These are phyloP conservation scores for Anolis sagrei DNA, from an alignment of 2,113 vertebrate species.

Conservation along the genomic window DNA sequence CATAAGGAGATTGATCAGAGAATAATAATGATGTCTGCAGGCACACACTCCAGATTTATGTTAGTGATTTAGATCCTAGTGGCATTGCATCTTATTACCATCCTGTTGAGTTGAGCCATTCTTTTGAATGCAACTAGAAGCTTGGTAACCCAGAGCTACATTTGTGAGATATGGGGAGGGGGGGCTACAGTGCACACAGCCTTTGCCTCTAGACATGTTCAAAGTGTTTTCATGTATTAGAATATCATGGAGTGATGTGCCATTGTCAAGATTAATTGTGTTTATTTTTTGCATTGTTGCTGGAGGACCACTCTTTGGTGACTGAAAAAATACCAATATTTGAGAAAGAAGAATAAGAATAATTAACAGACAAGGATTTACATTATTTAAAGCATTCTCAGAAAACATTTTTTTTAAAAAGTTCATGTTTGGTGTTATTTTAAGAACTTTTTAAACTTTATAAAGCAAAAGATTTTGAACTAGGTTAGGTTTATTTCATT, in stretches of 20 bases:
- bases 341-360: slow-evolving; percentile 16
- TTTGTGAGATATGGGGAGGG: slow-evolving; percentile 27
- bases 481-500: slow-evolving; percentile 19
- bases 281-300: slow-evolving; percentile 45
- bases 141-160: slow-evolving; percentile 46
- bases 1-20: not conserved
- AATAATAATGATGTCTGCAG: not conserved
- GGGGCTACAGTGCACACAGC: slow-evolving; percentile 24
- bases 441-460: slow-evolving; percentile 44
- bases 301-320: not conserved
- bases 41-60: slow-evolving; percentile 19
- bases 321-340: slow-evolving; percentile 8
- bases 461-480: not conserved
- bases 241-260: slow-evolving; percentile 11
- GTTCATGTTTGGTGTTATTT: slow-evolving; percentile 12
- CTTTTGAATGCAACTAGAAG: slow-evolving; percentile 27
- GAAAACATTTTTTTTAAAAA: slow-evolving; percentile 26
- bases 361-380: slow-evolving; percentile 32
- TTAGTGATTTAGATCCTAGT: slow-evolving; percentile 26
- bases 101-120: slow-evolving; percentile 11
- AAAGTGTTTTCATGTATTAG: slow-evolving; percentile 36
- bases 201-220: slow-evolving; percentile 27
- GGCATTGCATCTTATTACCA: not conserved
- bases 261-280: slow-evolving; percentile 27
- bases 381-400: slow-evolving; percentile 61